These are phyloP conservation scores for Drosophila lacteicornis DNA, from an alignment of 1,140 invertebrate species.

Conservation along the genomic window DNA sequence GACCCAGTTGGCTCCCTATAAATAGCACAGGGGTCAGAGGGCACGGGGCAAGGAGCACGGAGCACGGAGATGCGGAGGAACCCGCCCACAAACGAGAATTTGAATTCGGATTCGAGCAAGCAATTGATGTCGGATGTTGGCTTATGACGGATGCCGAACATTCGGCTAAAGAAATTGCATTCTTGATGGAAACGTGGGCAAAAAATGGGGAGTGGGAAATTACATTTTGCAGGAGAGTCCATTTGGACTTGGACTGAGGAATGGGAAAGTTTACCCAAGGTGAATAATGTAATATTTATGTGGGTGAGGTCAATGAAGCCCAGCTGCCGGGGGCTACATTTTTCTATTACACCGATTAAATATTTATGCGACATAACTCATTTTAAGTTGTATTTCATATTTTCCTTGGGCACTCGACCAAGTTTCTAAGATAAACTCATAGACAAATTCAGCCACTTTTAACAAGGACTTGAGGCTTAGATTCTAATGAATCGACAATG, in stretches of 20 bases:
- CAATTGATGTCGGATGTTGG: constrained; percentile 48
- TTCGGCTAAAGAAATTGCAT: constrained; percentile 46
- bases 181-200: neutral
- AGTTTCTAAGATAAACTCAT: neutral
- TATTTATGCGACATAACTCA: constrained; percentile 12
- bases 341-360: neutral
- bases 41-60: constrained; percentile 7
- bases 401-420: neutral
- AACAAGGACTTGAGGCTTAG: neutral
- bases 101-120: constrained; percentile 33
- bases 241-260: constrained; percentile 7
- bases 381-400: constrained; percentile 9
- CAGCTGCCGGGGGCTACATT: neutral
- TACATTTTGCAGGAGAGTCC: constrained; percentile 38
- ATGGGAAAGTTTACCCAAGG: constrained; percentile 4
- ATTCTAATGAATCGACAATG: neutral
- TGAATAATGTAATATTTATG: constrained; percentile 31
- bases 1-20: constrained; percentile 74
- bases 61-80: neutral
- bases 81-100: constrained; percentile 28
- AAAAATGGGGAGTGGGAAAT: constrained; percentile 22
- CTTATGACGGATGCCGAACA: constrained; percentile 44
- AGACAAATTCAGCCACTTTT: neutral
- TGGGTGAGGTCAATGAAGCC: constrained; percentile 25
- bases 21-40: constrained; percentile 57